A percentile compares a stretch with the other conserved stretches of the same genome.
Conservation (phyloP, 2,113 vertebrate genomes). For the Spizaetus ornatus region DNA sequence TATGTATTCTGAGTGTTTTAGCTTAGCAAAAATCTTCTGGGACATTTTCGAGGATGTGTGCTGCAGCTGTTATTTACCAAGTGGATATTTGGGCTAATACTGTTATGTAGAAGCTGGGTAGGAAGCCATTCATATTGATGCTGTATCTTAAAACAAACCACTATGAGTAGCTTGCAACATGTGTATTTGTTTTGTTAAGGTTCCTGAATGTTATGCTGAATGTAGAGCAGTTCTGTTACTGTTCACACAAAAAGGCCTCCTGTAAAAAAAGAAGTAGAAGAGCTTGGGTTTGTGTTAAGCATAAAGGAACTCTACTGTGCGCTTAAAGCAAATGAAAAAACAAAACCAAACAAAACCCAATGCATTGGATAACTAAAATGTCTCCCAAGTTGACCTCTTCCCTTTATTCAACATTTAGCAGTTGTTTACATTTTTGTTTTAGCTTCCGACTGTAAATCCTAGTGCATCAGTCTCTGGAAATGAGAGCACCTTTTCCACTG, state of each 20-base stretch:
- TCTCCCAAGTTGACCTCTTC: neutral
- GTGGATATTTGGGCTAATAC: neutral
- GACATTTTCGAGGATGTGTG: neutral
- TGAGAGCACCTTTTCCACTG: constrained; percentile 69
- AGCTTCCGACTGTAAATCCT: constrained; percentile 76
- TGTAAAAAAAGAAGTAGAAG: neutral
- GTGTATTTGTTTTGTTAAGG: neutral
- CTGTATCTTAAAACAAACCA: neutral
- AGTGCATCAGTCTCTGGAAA: constrained; percentile 67
- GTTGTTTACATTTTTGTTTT: neutral
- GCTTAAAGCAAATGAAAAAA: neutral
- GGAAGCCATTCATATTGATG: neutral
- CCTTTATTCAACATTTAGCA: neutral
- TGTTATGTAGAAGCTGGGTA: neutral
- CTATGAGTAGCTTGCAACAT: neutral
- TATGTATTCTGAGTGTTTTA: neutral
- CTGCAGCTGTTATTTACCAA: neutral
- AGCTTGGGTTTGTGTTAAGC: neutral
- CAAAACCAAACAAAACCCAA: neutral
- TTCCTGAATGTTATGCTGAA: neutral
- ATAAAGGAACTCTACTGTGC: neutral
- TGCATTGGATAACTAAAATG: neutral
- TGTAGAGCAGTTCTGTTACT: neutral
- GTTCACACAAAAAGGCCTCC: neutral
- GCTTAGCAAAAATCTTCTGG: neutral